phyloP scores from a whole-genome alignment of 2,797 vertebrate genomes.

The Coluber constrictor region DNA sequence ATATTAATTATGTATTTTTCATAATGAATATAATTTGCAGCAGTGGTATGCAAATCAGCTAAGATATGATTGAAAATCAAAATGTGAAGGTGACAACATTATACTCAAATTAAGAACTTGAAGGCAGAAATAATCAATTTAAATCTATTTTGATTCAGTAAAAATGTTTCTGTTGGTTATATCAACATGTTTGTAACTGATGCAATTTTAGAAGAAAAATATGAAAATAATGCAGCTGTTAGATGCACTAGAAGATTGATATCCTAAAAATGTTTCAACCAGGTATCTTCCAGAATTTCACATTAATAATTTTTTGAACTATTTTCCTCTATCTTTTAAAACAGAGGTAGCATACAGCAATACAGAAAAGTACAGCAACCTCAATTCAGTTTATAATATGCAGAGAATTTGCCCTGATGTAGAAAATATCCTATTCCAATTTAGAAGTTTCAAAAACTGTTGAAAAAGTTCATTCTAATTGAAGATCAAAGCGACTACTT shows the following conservation, averaged over 20 bases:
- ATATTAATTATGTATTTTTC: background rate
- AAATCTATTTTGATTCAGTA: background rate
- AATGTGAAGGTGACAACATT: background rate
- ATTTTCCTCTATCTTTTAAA: background rate
- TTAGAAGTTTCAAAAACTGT: background rate
- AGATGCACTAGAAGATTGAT: background rate
- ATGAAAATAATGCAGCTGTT: background rate
- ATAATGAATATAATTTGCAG: background rate
- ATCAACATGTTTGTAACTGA: background rate
- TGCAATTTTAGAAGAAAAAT: background rate
- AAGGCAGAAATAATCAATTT: background rate
- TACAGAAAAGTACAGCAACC: background rate
- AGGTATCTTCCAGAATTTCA: background rate
- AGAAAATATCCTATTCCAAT: background rate
- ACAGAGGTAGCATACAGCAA: background rate
- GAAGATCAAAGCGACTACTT: background rate
- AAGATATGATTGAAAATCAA: background rate
- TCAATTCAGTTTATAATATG: background rate
- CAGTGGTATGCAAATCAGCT: background rate
- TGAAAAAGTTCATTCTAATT: background rate
- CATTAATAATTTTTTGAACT: background rate
- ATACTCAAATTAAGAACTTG: background rate
- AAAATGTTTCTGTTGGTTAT: background rate
- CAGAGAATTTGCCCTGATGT: background rate
- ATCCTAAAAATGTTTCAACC: background rate